Evolutionary conservation across 2,888 invertebrate genomes (phyloP), one percentile per base, ranked within the genome.

Genomic region (Empis livida): DNA sequence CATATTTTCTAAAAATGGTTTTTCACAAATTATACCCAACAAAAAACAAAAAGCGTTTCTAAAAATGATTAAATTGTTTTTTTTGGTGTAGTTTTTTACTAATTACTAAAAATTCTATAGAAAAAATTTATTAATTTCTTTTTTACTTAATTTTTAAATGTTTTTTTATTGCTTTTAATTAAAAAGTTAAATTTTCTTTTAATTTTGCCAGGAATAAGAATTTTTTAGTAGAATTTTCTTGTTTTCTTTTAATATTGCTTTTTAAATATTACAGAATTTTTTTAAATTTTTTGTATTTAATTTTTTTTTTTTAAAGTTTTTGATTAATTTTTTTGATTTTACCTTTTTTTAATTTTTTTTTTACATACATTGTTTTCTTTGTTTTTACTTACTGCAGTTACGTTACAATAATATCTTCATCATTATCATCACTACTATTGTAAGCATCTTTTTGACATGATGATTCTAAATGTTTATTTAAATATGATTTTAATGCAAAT

Each of bases 401-500:
- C 54, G 66, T 65, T 49, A 68, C 68, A 49, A 67, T 61, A 51
- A 68, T 67, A 49, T 68, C 67, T 52, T 68, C 67, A 42, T 68
- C 42, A 0, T 48, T 49, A 35, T 53, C 54, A 23, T 51, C 43
- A 32, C 40, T 47, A 2, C 39, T 46, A 31, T 50, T 52, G 14
- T 38, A 45, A 14, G 17, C 35, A 44, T 80, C 79, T 54, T 79
- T 77, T 59, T 77, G 73, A 68, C 94, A 95, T 23, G 91, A 83
- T 35, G 91, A 87, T 71, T 95, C 94, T 62, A 86, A 80, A 70
- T 95, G 95, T 70, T 95, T 95, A 72, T 89, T 92, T 49, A 94
- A 78, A 73, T 95, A 94, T 55, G 92, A 92, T 71, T 94, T 95
- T 56, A 95, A 80, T 16, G 93, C 92, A 71, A 95, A 95, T 23